Percentiles rank a stretch among this genome's conserved stretches.
phyloP scores from a whole-genome alignment of 2,113 vertebrate genomes.

The Terrapene triunguis region DNA sequence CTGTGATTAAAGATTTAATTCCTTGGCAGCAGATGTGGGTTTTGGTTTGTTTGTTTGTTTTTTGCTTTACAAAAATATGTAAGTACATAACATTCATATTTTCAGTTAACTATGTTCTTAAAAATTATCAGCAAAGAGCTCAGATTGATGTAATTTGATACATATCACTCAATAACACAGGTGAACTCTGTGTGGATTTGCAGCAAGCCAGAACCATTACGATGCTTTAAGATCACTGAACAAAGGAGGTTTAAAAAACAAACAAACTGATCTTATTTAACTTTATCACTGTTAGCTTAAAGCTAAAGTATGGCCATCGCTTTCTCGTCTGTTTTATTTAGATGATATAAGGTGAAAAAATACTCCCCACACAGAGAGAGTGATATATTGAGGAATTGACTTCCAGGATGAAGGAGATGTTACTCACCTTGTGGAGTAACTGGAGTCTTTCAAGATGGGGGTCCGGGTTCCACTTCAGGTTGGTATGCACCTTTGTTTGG shows the following conservation, averaged over 20 bases:
- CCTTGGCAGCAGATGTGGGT: not conserved
- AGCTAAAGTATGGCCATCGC: not conserved
- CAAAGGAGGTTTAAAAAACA: not conserved
- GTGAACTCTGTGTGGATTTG: not conserved
- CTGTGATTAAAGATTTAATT: not conserved
- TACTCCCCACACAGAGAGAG: not conserved
- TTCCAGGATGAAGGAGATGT: not conserved
- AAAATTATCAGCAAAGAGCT: not conserved
- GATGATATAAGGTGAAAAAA: not conserved
- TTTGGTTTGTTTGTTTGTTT: not conserved
- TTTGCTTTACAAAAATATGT: not conserved
- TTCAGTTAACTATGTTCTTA: not conserved
- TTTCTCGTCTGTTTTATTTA: not conserved
- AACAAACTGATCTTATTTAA: not conserved
- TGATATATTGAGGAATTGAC: not conserved
- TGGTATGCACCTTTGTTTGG: too few relatives aligned
- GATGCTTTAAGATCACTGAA: not conserved
- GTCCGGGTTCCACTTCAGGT: too few relatives aligned
- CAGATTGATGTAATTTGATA: not conserved
- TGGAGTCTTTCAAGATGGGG: too few relatives aligned
- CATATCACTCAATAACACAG: not conserved
- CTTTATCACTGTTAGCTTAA: not conserved
- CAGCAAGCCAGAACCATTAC: not conserved
- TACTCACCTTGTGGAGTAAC: not conserved
- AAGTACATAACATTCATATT: not conserved